Evolutionary conservation across 2,888 invertebrate species (phyloP).

Genomic region (Corbicula japonica): DNA sequence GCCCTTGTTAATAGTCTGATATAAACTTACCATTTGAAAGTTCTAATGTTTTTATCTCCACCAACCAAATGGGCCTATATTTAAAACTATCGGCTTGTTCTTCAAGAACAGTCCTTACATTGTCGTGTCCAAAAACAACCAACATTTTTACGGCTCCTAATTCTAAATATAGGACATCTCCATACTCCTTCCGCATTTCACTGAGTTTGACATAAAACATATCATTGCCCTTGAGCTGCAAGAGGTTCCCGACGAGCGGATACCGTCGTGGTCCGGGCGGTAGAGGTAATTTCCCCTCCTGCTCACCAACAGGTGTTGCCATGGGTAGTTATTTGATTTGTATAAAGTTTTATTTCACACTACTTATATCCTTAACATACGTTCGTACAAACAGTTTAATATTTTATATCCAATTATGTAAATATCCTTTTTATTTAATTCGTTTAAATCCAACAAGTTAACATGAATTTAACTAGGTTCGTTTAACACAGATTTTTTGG

Average conservation of each 20-base stretch:
- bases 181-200: slow-evolving; percentile 43
- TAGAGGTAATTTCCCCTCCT: slow-evolving; percentile 9
- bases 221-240: slow-evolving; percentile 51
- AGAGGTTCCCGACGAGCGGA: slow-evolving; percentile 51
- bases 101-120: slow-evolving; percentile 38
- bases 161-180: slow-evolving; percentile 49
- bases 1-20: background rate
- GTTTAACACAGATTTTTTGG: too few relatives aligned
- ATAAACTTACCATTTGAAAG: slow-evolving; percentile 50
- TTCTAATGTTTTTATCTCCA: slow-evolving; percentile 52
- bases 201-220: slow-evolving; percentile 62
- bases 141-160: slow-evolving; percentile 56
- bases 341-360: too few relatives aligned
- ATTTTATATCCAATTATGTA: too few relatives aligned
- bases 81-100: slow-evolving; percentile 44
- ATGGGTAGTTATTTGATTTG: too few relatives aligned
- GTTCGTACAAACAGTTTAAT: too few relatives aligned
- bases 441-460: too few relatives aligned
- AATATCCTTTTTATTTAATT: too few relatives aligned
- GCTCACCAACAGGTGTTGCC: too few relatives aligned
- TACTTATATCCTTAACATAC: too few relatives aligned
- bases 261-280: slow-evolving; percentile 51
- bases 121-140: slow-evolving; percentile 58
- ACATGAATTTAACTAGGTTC: too few relatives aligned
- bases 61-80: slow-evolving; percentile 56